Conservation (phyloP, 2,797 vertebrate genomes). For the Channa striata region DNA sequence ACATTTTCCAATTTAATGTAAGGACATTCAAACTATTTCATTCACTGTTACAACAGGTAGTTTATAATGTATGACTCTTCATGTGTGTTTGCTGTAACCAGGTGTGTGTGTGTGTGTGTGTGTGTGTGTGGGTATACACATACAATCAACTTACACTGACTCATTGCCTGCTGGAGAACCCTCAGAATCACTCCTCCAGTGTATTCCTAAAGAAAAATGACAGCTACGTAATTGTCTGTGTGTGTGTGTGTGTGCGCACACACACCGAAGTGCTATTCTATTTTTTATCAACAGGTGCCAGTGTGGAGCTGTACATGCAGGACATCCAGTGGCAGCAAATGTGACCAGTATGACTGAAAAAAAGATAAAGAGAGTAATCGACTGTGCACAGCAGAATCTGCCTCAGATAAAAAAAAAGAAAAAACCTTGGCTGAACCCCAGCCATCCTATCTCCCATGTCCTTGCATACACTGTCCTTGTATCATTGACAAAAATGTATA, state of each 20-base stretch:
- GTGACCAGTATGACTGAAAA: constrained; percentile 61
- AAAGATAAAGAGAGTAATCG: constrained; percentile 58
- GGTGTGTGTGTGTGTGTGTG: constrained; percentile 9
- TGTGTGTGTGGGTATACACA: constrained; percentile 9
- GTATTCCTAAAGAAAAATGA: constrained; percentile 33
- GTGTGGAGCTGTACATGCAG: constrained; percentile 71
- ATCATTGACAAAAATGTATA: constrained; percentile 58
- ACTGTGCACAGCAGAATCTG: constrained; percentile 57
- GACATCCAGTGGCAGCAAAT: constrained; percentile 38
- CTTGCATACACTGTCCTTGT: constrained; percentile 68
- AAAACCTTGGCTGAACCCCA: constrained; percentile 68
- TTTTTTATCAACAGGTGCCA: constrained; percentile 82
- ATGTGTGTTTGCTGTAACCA: neutral
- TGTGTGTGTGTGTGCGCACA: constrained; percentile 37
- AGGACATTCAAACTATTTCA: too few relatives aligned
- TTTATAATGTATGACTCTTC: constrained; percentile 2
- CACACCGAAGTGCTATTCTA: constrained; percentile 34
- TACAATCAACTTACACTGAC: constrained; percentile 33
- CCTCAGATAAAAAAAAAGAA: constrained; percentile 41
- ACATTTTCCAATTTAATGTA: too few relatives aligned
- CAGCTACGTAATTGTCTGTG: constrained; percentile 6
- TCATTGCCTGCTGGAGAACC: constrained; percentile 38
- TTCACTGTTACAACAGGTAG: too few relatives aligned
- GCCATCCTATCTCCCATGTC: constrained; percentile 56
- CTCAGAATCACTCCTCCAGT: constrained; percentile 39